These are phyloP conservation scores for Ceyx erithaca DNA, from an alignment of 2,797 vertebrate genomes.

Conservation along the genomic window DNA sequence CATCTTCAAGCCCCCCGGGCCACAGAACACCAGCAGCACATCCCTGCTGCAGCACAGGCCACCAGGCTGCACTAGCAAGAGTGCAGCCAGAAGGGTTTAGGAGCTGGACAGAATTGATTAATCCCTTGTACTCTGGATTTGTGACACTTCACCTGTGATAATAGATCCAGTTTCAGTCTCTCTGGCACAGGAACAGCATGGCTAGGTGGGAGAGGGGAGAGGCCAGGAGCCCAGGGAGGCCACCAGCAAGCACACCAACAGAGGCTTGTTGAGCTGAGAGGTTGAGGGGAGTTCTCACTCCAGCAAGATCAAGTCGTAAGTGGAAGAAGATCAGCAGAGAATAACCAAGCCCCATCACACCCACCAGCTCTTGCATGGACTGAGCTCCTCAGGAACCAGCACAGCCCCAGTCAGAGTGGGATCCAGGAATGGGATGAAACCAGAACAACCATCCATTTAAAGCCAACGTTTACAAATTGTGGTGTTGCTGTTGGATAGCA, in stretches of 20 bases:
- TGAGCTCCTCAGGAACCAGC: background rate
- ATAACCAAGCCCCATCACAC: background rate
- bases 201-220: background rate
- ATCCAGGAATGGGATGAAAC: background rate
- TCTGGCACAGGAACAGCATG: background rate
- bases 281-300: background rate
- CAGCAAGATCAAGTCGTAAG: background rate
- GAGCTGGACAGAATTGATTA: background rate
- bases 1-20: rapidly evolving
- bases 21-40: background rate
- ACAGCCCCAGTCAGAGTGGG: rapidly evolving
- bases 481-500: background rate
- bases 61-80: background rate
- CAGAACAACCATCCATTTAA: background rate
- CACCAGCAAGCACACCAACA: rapidly evolving
- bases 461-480: background rate
- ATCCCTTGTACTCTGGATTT: background rate
- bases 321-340: rapidly evolving
- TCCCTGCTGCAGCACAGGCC: background rate
- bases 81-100: rapidly evolving
- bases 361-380: background rate
- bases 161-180: background rate
- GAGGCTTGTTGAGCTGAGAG: background rate
- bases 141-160: background rate
- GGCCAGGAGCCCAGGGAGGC: background rate